Evolutionary conservation across 2,888 invertebrate genomes (phyloP), one percentile per base, ranked within the genome.

Genomic region (Corbicula japonica): DNA sequence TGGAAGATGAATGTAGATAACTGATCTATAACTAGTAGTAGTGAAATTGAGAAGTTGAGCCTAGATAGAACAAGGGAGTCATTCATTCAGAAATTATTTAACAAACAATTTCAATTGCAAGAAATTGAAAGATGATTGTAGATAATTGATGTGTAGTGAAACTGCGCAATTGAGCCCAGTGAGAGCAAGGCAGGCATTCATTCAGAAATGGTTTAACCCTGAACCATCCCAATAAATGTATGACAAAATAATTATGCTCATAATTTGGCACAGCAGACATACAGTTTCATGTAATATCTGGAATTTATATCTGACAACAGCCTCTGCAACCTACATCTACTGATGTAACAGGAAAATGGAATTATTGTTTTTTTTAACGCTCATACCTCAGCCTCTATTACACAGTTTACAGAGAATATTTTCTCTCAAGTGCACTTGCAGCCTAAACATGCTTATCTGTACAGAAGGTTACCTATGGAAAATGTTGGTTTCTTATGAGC

Each of bases 341-440:
- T n/a, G 41, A 38, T 28, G 35, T 66, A 50, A 65, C 52, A 28
- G n/a, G 65, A 65, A 52, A 52, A 38, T 50, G 26, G 52, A 52
- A 65, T 65, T 65, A 65, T 52, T 48, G 38, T 30, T 50, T 65
- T 65, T n/a, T 65, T 65, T 48, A 66, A 54, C 28, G 38, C 58
- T 21, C 35, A 15, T 5, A 58, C 35, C 34, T 52, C 26, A 41
- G 28, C 38, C 38, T 35, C 54, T 38, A 30, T 63, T 63, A 50
- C 35, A 48, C 34, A 48, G 50, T 63, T 32, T 54, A 54, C 30
- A 50, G 26, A 32, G 35, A 32, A 50, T 48, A 48, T 21, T 5
- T 34, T 50, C 26, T 28, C 30, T 34, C 26, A 18, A 50, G 50
- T 35, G 50, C 34, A 34, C 32, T 32, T 34, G 21, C 21, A 63